These are phyloP conservation scores for Sarcophilus harrisii DNA, from an alignment of 2,797 vertebrate genomes.

Conservation along the genomic window DNA sequence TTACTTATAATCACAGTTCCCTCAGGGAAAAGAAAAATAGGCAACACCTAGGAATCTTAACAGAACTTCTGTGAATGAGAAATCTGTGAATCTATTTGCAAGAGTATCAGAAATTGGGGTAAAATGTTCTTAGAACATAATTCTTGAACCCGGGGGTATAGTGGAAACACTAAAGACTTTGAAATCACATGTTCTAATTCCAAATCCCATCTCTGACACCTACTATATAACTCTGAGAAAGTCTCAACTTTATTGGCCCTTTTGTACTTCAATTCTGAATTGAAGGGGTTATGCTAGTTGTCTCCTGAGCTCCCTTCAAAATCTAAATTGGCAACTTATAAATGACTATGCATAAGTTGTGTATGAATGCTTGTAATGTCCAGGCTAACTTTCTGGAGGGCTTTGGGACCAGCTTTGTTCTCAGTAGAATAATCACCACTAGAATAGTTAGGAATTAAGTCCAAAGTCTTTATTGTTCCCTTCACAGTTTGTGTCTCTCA, in stretches of 20 bases:
- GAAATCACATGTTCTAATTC: neutral
- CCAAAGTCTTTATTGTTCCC: too few species aligned
- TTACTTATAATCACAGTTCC: neutral
- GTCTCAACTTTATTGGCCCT: neutral
- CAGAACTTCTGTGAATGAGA: neutral
- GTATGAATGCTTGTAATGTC: neutral
- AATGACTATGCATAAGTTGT: neutral
- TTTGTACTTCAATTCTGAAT: neutral
- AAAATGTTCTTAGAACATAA: neutral
- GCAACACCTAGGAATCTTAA: neutral
- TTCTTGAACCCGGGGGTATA: neutral
- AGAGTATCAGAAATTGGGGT: neutral
- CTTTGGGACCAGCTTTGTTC: too few species aligned
- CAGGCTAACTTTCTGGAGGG: too few species aligned
- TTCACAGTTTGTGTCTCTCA: too few species aligned
- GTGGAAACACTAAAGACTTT: neutral
- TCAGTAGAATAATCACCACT: too few species aligned
- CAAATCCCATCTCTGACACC: neutral
- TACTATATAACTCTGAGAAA: neutral
- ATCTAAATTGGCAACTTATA: neutral
- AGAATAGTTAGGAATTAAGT: too few species aligned
- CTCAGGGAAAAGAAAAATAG: neutral
- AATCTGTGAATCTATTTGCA: neutral
- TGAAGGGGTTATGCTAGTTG: neutral
- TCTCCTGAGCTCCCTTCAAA: neutral